Percentiles rank a stretch among this genome's conserved stretches.
Conservation (phyloP, 2,888 invertebrate species). For the Gisinianus flammeolus region DNA sequence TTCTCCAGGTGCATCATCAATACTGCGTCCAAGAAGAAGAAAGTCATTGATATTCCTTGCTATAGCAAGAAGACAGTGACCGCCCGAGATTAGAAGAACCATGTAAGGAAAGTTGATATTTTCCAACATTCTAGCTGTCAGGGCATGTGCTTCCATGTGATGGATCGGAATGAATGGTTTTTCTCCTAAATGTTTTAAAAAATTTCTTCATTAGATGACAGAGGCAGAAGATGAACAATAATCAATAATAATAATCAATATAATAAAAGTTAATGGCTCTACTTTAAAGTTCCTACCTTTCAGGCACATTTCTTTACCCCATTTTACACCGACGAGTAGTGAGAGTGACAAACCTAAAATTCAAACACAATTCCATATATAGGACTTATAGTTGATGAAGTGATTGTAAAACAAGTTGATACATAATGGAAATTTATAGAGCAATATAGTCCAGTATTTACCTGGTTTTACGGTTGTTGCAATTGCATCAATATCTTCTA, state of each 20-base stretch:
- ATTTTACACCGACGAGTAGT: slow-evolving; percentile 78
- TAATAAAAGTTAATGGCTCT: too few relatives aligned
- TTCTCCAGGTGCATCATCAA: slow-evolving; percentile 93
- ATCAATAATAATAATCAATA: too few relatives aligned
- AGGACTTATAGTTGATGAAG: neutral
- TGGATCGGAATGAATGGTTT: slow-evolving; percentile 94
- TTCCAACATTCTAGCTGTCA: slow-evolving; percentile 79
- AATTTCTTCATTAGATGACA: too few relatives aligned
- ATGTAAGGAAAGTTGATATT: slow-evolving; percentile 84
- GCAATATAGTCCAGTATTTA: slow-evolving; percentile 48
- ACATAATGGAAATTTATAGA: slow-evolving; percentile 9
- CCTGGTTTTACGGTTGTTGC: slow-evolving; percentile 91
- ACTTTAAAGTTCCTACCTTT: too few relatives aligned
- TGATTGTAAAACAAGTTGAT: neutral
- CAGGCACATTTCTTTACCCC: slow-evolving; percentile 77
- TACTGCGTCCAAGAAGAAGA: slow-evolving; percentile 75
- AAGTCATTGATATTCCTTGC: slow-evolving; percentile 78
- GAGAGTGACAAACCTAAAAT: slow-evolving; percentile 74
- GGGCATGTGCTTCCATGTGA: slow-evolving; percentile 97
- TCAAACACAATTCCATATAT: slow-evolving; percentile 22
- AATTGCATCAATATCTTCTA: slow-evolving; percentile 79
- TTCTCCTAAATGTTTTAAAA: too few relatives aligned
- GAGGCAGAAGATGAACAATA: too few relatives aligned
- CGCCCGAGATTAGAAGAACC: slow-evolving; percentile 89
- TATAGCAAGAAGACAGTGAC: slow-evolving; percentile 83